Conservation (phyloP, 2,888 invertebrate genomes). For the Lysandra bellargus region DNA sequence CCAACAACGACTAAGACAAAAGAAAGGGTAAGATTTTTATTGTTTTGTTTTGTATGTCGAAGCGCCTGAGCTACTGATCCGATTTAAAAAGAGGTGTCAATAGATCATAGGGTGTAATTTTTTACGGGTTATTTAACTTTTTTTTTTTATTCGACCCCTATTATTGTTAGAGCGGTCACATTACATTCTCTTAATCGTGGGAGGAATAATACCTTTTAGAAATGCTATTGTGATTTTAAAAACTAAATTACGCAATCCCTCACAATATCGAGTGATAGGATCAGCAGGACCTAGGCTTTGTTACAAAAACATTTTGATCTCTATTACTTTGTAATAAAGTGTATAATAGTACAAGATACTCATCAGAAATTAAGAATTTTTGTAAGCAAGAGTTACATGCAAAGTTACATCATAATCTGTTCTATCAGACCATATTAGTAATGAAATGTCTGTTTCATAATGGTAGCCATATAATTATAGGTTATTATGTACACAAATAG, state of each 20-base stretch:
- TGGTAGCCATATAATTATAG: slow-evolving; percentile 10
- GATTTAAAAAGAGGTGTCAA: too few species aligned
- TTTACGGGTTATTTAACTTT: too few species aligned
- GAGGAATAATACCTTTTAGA: neutral
- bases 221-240: slow-evolving; percentile 4
- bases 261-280: slow-evolving; percentile 42
- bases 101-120: too few species aligned
- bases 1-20: too few species aligned
- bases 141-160: neutral
- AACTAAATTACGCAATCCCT: slow-evolving; percentile 34
- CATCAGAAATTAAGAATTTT: neutral
- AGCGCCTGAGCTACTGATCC: too few species aligned
- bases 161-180: neutral
- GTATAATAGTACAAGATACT: neutral
- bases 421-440: neutral
- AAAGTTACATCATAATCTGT: neutral
- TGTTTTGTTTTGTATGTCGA: too few species aligned
- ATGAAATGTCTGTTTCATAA: slow-evolving; percentile 12
- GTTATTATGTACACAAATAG: slow-evolving; percentile 5
- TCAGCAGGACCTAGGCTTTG: slow-evolving; percentile 40
- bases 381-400: neutral
- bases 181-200: neutral
- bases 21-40: too few species aligned
- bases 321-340: neutral
- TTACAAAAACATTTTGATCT: slow-evolving; percentile 27